phyloP scores from a whole-genome alignment of 2,888 invertebrate species.

The Conomelus anceps region DNA sequence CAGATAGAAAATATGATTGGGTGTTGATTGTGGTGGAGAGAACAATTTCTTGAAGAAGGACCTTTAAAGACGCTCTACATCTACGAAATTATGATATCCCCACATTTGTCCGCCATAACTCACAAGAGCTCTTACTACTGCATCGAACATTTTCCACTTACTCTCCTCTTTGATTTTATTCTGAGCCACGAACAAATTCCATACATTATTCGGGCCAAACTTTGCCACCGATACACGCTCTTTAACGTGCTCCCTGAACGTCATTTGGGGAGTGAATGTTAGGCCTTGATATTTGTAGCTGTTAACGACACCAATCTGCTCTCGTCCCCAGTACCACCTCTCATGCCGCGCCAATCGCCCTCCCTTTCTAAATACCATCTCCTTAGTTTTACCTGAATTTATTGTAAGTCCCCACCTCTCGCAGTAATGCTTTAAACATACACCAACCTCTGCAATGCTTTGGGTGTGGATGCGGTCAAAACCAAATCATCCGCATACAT shows the following conservation, averaged over 20 bases:
- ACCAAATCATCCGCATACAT: not conserved
- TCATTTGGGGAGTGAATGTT: not conserved
- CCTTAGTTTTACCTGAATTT: not conserved
- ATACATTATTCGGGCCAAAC: not conserved
- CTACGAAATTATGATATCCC: not conserved
- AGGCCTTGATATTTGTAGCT: not conserved
- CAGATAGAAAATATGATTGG: not conserved
- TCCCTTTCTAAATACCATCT: not conserved
- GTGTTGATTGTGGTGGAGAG: not conserved
- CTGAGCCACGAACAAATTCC: not conserved
- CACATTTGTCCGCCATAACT: constrained; percentile 6
- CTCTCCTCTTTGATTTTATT: not conserved
- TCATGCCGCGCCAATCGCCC: not conserved
- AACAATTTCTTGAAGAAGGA: not conserved
- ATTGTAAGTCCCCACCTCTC: constrained; percentile 18
- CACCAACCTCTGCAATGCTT: not conserved
- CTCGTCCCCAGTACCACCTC: not conserved
- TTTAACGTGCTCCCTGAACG: constrained; percentile 1
- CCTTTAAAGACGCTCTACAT: not conserved
- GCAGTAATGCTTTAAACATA: not conserved
- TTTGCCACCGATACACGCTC: not conserved
- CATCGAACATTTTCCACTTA: not conserved
- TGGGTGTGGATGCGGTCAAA: constrained; percentile 11
- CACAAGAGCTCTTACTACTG: not conserved
- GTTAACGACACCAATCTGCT: not conserved